Base-by-base conservation (phyloP, 2,888 invertebrate genomes). In the Zelleria hepariella region DNA sequence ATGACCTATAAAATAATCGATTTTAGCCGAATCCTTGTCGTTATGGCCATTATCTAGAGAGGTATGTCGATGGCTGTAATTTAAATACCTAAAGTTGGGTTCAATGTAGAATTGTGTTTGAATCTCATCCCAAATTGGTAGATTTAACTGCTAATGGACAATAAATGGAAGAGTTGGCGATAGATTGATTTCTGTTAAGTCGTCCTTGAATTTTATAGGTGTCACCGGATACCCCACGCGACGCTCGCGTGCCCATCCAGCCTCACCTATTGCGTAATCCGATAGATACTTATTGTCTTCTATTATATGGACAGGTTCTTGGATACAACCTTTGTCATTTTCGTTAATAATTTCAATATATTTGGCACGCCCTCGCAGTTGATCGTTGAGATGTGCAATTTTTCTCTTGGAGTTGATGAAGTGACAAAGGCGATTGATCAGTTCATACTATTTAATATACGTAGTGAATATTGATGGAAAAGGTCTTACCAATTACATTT, bases 121-220 rank as follows among this genome's bases (percentile, higher is more conserved):
- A 54, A 54, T 54, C 26, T 54, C 18, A 7, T 25, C 54, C 18
- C 7, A 42, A 54, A 54, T 26, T 24, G 54, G 54, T 18, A 6
- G 57, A 69, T 72, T 75, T 69, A 61, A 59, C 65, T 71, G 68
- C 63, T 71, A 77, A 77, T 74, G 68, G 66, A 67, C 65, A 64
- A 76, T 78, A 78, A 78, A 77, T 78, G 65, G 69, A 67, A 64
- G 61, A 62, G 61, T 70, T 21, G 48, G 71, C n/a, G n/a, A 62
- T 68, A 61, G 66, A 74, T 71, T 62, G 62, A 66, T 65, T 58
- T 70, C 62, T 62, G 66, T 65, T 58, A 58, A 58, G 57, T 53
- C 62, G 80, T 75, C 84, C 85, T 85, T 84, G 79, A 65, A 71
- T 79, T 81, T 82, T 81, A 78, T 82, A 71, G 76, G 67, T 76